Base-by-base conservation (phyloP, 2,113 vertebrate genomes). In the Nothoprocta perdicaria region DNA sequence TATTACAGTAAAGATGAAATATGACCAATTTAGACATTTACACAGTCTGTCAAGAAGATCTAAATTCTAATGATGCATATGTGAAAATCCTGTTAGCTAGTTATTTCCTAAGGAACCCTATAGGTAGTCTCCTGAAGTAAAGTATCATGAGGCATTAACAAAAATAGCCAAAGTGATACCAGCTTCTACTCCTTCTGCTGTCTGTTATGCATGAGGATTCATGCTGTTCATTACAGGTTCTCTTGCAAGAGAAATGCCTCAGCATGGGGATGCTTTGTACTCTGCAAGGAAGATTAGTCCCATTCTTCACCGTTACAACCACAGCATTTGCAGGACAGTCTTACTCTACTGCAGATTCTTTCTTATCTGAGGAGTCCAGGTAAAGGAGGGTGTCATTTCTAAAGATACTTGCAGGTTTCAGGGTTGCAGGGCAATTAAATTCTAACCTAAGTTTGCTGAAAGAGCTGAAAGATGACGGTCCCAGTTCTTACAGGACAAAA, bases 401-500 rank as follows among this genome's bases (percentile, higher is more conserved):
- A 87, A 79, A 82, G 21, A 86, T 87, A 33, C n/a, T 74, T 27
- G 35, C 35, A 38, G 35, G 35, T 38, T 38, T 6, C 35, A 38
- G 48, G 58, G 83, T 92, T 88, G 89, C 71, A 74, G 69, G 68
- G 17, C 50, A 93, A 22, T 18, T 8, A 2, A 76, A 29, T 77
- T 83, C 82, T 61, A 89, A 68, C 10, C 84, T 43, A 92, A 76
- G 79, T 9, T 88, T 78, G 67, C 60, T 77, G 63, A 83, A 86
- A 91, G 19, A 69, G 33, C 29, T 91, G 40, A 82, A n/a, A 82
- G 10, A 48, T 31, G 15, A 13, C 31, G 8, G 40, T 53, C 91
- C 80, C 61, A 83, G 55, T 53, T 19, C n/a, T 33, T 22, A 17
- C 12, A 33, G 33, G n/a, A n/a, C 33, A 35, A 61, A 55, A 27